Base-by-base conservation (phyloP, 1,140 invertebrate species). In the Temnothorax nylanderi region DNA sequence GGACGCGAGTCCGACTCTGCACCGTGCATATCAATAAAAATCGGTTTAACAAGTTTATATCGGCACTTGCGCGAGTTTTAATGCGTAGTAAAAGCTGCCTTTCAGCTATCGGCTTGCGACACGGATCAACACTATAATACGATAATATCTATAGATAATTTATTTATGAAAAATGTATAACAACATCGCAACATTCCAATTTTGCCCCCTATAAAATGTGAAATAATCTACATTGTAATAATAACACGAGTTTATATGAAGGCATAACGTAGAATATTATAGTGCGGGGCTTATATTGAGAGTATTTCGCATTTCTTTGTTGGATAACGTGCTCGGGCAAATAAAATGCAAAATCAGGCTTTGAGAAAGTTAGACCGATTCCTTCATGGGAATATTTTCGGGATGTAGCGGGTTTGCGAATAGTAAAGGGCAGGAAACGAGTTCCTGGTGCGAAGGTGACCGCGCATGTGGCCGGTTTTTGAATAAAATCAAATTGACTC, bases 401-500 rank as follows among this genome's bases (percentile, higher is more conserved):
- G 18, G 41, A 47, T 47, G 44, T 58, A 49, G 26, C 49, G 65
- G 49, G 18, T 71, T 76, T 11, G n/a, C 11, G 34, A 34, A 49
- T 49, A 34, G n/a, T n/a, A 26, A 75, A 44, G 51, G n/a, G 67
- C 21, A 32, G 11, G 26, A 74, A 62, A 60, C 44, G 37, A 78
- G 62, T 62, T 82, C 21, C 60, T 2, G 16, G 54, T 69, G 32
- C 26, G n/a, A 88, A 75, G 8, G 16, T 44, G 81, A 60, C 4
- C 51, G 26, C 21, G 41, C 21, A 41, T 32, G n/a, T 16, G 47
- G 47, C 32, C 18, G 69, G 56, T 69, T 62, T 67, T 67, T 91
- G 88, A 93, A 92, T 89, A 69, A 85, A 88, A 90, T 87, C 67
- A 88, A 91, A 92, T 89, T 88, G 85, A 86, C 58, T 26, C 44